Evolutionary conservation across 2,888 invertebrate genomes (phyloP).

Genomic region (Keiferia lycopersicella): DNA sequence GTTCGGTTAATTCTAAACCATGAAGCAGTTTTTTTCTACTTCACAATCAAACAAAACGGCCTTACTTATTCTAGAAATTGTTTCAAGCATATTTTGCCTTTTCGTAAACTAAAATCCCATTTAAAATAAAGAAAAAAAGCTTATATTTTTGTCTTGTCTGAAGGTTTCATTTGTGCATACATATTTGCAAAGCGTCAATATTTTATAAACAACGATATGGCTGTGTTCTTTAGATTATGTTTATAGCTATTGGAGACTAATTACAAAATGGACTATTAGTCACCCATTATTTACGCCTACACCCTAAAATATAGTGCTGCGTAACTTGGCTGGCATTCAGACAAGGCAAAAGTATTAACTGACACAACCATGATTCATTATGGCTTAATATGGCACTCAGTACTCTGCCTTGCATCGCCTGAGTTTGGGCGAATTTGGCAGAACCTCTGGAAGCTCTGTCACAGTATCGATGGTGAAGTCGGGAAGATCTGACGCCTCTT

Average conservation of each 20-base stretch:
- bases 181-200: conserved; percentile 4
- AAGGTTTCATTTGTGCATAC: neutral
- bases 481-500: conserved; percentile 78
- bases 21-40: neutral
- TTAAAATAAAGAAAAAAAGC: neutral
- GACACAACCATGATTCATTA: conserved; percentile 16
- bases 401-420: conserved; percentile 51
- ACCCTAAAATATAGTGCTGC: neutral
- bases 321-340: neutral
- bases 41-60: neutral
- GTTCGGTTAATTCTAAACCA: no score
- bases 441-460: conserved; percentile 82
- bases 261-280: conserved; percentile 2
- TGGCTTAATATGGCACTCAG: conserved; percentile 38
- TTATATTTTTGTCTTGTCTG: conserved; percentile 17
- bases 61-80: neutral
- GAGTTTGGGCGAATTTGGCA: conserved; percentile 78
- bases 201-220: neutral
- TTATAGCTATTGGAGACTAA: neutral
- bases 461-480: conserved; percentile 85
- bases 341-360: conserved; percentile 18
- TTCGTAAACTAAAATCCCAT: conserved; percentile 3
- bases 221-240: neutral
- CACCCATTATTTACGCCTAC: conserved; percentile 3
- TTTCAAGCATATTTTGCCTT: neutral